phyloP scores from a whole-genome alignment of 1,140 invertebrate species.

The Halesus radiatus region DNA sequence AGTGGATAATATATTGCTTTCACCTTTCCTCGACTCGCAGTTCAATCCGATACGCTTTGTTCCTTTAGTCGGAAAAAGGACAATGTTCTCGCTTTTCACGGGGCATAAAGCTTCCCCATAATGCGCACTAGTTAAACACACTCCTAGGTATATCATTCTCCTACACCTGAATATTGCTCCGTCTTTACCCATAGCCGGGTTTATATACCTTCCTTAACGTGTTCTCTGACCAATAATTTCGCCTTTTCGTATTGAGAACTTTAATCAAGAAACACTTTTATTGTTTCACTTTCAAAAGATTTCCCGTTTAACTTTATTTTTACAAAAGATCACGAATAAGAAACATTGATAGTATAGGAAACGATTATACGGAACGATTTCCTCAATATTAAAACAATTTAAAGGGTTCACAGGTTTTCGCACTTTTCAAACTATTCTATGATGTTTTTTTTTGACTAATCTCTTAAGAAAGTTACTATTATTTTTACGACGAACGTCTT shows the following conservation, averaged over 20 bases:
- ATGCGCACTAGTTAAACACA: slow-evolving; percentile 47
- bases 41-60: slow-evolving; percentile 50
- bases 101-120: slow-evolving; percentile 50
- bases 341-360: no score
- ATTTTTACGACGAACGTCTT: no score
- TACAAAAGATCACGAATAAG: no score
- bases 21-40: slow-evolving; percentile 42
- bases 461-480: no score
- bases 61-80: slow-evolving; percentile 42
- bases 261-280: not conserved
- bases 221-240: not conserved
- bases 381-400: no score
- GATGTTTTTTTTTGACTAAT: no score
- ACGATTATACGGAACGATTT: no score
- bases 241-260: not conserved
- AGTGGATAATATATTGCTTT: slow-evolving; percentile 49
- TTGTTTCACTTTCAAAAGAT: not conserved
- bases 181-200: no score
- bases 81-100: slow-evolving; percentile 52
- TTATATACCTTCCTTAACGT: not conserved
- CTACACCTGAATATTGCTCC: no score
- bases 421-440: no score
- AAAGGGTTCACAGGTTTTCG: no score
- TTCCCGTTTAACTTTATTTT: not conserved
- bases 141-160: not conserved